Percentiles rank a stretch among this genome's conserved stretches.
Evolutionary conservation across 37 sponge, comb jelly and placozoan genomes (phyloP).

Genomic region (Haliclona indistincta): DNA sequence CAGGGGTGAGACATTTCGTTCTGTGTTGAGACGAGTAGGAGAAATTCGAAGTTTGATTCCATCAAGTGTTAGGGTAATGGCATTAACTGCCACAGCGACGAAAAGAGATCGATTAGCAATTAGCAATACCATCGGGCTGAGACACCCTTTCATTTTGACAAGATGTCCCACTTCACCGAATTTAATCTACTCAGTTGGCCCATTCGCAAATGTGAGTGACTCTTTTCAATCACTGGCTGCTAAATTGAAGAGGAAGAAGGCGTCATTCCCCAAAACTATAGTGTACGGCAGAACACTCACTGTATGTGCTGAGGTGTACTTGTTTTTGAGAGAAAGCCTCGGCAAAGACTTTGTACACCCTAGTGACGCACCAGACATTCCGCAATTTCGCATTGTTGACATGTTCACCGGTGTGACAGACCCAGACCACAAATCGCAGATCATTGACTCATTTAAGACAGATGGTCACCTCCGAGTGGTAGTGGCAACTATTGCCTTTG

Average conservation of each 20-base stretch:
- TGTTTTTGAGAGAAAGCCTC: not conserved
- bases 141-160: conserved; percentile 1
- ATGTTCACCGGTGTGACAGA: not conserved
- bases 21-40: conserved; percentile 5
- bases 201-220: not conserved
- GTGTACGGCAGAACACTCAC: not conserved
- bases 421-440: not conserved
- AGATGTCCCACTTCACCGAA: conserved; percentile 1
- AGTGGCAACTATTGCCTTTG: conserved; percentile 13
- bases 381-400: not conserved
- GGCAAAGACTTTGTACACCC: not conserved
- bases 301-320: not conserved
- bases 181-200: not conserved
- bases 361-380: conserved; percentile 1
- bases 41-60: conserved; percentile 18
- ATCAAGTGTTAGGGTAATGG: conserved; percentile 5
- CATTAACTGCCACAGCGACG: conserved; percentile 6
- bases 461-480: not conserved
- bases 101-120: not conserved
- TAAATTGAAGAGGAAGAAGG: not conserved
- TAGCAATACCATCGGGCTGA: not conserved
- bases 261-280: not conserved
- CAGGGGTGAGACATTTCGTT: conserved; percentile 9
- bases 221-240: not conserved
- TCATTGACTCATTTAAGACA: not conserved